These are phyloP conservation scores for Heliconius aoede DNA, from an alignment of 2,888 invertebrate genomes.

Conservation along the genomic window DNA sequence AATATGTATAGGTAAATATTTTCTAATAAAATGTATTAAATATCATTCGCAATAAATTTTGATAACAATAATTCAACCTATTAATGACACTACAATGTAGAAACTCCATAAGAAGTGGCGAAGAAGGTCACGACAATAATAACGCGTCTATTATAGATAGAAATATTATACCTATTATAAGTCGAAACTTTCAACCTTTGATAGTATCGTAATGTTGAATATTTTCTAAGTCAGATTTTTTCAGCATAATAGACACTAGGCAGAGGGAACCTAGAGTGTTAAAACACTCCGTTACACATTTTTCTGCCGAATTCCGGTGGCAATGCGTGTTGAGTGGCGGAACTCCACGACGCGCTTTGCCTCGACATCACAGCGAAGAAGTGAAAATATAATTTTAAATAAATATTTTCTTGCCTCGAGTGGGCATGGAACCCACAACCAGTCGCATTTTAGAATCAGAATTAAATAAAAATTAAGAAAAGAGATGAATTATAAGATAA, in stretches of 20 bases:
- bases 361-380: too few relatives aligned
- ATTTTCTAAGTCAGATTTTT: not conserved
- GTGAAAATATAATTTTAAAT: too few relatives aligned
- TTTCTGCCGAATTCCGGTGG: too few relatives aligned
- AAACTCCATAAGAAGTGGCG: not conserved
- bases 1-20: not conserved
- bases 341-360: too few relatives aligned
- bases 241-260: too few relatives aligned
- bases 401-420: too few relatives aligned
- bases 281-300: too few relatives aligned
- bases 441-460: too few relatives aligned
- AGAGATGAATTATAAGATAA: not conserved
- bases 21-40: not conserved
- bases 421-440: too few relatives aligned
- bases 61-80: not conserved
- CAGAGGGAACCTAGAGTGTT: too few relatives aligned
- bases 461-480: not conserved
- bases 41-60: not conserved
- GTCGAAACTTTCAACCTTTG: not conserved
- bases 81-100: conserved; percentile 2
- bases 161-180: too few relatives aligned
- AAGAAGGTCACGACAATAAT: conserved; percentile 2
- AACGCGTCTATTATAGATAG: not conserved
- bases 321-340: too few relatives aligned
- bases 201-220: not conserved